These are phyloP conservation scores for Stegastes partitus DNA, from an alignment of 2,113 vertebrate species.

Conservation along the genomic window DNA sequence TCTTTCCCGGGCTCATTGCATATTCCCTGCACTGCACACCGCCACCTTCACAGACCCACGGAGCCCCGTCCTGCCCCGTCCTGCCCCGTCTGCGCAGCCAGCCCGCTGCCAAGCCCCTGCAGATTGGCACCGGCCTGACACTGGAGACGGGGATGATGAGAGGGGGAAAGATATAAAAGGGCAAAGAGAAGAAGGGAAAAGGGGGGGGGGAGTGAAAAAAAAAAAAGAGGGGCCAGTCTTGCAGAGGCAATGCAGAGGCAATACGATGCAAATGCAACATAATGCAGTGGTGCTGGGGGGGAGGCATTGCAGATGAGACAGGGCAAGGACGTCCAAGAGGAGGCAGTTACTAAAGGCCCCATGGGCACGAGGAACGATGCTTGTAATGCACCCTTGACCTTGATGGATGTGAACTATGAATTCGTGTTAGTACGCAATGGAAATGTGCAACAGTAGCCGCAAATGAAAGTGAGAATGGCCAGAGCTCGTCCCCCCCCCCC, in stretches of 20 bases:
- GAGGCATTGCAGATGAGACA: conserved; percentile 66
- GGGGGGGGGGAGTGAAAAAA: neutral
- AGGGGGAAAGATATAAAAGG: neutral
- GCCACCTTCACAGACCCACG: conserved; percentile 7
- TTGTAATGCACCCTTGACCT: conserved; percentile 47
- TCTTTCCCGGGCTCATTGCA: conserved; percentile 50
- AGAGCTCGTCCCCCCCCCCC: neutral
- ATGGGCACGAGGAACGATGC: neutral
- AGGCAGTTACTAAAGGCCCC: conserved; percentile 24
- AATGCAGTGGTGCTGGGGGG: conserved; percentile 75
- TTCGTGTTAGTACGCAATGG: conserved; percentile 21
- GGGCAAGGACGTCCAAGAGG: conserved; percentile 59
- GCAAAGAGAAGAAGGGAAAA: conserved; percentile 15
- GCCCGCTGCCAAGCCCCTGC: conserved; percentile 38
- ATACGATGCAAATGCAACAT: conserved; percentile 81
- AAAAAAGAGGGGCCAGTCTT: conserved; percentile 33
- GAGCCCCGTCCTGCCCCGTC: conserved; percentile 14
- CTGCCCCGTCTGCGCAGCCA: conserved; percentile 14
- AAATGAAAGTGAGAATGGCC: conserved; percentile 44
- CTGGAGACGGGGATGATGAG: conserved; percentile 9
- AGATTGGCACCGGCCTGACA: conserved; percentile 43
- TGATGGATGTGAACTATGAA: conserved; percentile 28
- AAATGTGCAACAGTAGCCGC: conserved; percentile 40
- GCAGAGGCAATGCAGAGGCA: conserved; percentile 82
- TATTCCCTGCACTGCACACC: conserved; percentile 37